Percentiles rank a stretch among this genome's conserved stretches.
Conservation (phyloP, 2,888 invertebrate genomes). For the Drosophila pegasa region DNA sequence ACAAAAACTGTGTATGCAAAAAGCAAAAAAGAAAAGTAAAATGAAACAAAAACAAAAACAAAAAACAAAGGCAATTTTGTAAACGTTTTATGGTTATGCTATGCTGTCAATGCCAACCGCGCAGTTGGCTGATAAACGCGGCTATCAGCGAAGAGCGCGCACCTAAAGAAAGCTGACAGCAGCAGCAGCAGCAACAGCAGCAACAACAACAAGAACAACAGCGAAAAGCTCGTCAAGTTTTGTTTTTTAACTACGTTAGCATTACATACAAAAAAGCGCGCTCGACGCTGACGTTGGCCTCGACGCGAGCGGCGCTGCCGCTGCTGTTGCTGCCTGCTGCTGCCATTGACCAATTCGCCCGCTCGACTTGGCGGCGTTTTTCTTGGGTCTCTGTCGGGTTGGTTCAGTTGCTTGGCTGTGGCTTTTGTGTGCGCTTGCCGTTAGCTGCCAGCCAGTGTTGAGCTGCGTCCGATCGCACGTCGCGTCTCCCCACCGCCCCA, state of each 20-base stretch:
- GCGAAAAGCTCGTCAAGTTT: conserved; percentile 55
- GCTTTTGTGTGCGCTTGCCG: conserved; percentile 69
- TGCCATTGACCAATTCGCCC: conserved; percentile 66
- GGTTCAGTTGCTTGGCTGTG: conserved; percentile 70
- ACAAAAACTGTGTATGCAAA: conserved; percentile 67
- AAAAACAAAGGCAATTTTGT: conserved; percentile 28
- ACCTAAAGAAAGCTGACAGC: conserved; percentile 63
- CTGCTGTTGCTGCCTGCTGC: conserved; percentile 1
- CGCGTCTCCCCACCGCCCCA: conserved; percentile 8
- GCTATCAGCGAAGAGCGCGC: conserved; percentile 57
- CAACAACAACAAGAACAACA: conserved; percentile 15
- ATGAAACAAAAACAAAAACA: conserved; percentile 20
- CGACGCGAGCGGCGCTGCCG: conserved; percentile 17
- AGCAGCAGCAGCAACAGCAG: conserved; percentile 5
- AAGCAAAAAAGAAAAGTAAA: conserved; percentile 43
- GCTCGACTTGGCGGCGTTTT: conserved; percentile 54
- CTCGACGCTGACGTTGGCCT: conserved; percentile 35
- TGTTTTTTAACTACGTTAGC: conserved; percentile 62
- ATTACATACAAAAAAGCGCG: conserved; percentile 49
- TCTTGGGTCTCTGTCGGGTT: conserved; percentile 57
- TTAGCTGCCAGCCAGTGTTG: conserved; percentile 53
- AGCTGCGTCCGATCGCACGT: conserved; percentile 48
- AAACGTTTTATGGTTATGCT: conserved; percentile 54
- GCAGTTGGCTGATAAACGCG: conserved; percentile 59
- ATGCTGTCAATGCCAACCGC: conserved; percentile 66